phyloP scores from a whole-genome alignment of 1,140 invertebrate species.

The Lordiphosa collinella region DNA sequence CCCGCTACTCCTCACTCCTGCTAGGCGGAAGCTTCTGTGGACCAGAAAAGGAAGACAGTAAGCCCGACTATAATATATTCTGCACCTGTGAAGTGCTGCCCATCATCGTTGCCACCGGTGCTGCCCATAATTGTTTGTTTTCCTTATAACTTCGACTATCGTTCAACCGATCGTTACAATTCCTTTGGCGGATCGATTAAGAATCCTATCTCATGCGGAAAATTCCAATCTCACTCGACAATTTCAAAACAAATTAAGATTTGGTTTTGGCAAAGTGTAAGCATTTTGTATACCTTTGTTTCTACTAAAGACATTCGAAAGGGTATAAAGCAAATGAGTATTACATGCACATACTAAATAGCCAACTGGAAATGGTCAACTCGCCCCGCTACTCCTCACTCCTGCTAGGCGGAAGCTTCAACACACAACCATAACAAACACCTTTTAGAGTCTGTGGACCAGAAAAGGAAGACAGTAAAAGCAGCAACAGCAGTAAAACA shows the following conservation, averaged over 20 bases:
- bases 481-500: slow-evolving; percentile 41
- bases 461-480: slow-evolving; percentile 58
- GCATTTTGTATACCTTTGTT: too few species aligned
- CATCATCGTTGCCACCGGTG: too few species aligned
- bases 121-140: too few species aligned
- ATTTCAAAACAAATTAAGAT: too few species aligned
- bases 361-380: slow-evolving; percentile 43
- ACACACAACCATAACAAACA: slow-evolving; percentile 30
- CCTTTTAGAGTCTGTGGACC: slow-evolving; percentile 62
- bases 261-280: too few species aligned
- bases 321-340: slow-evolving; percentile 1
- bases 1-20: slow-evolving; percentile 20
- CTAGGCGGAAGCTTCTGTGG: slow-evolving; percentile 55
- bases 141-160: too few species aligned
- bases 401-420: slow-evolving; percentile 53
- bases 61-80: too few species aligned
- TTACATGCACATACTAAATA: slow-evolving; percentile 68
- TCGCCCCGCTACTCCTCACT: slow-evolving; percentile 6
- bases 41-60: slow-evolving; percentile 59
- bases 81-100: too few species aligned
- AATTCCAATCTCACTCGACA: too few species aligned
- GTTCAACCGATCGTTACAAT: too few species aligned
- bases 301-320: background rate
- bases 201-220: too few species aligned
- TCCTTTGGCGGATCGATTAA: too few species aligned